Percentiles rank a stretch among this genome's conserved stretches.
Conservation (phyloP, 1,140 invertebrate genomes). For the Pachyrhynchus sulphureomaculatus region DNA sequence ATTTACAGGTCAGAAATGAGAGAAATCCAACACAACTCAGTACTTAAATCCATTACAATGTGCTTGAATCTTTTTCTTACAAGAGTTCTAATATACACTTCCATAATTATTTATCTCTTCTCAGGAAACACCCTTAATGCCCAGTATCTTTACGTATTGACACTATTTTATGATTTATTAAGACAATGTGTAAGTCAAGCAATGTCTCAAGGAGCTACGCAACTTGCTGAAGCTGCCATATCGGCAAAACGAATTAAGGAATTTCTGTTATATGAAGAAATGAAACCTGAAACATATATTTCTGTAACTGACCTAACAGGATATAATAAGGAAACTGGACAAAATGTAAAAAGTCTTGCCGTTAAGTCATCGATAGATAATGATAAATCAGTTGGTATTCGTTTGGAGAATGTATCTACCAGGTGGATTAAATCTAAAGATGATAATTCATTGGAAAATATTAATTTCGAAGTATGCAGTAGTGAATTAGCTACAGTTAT, state of each 20-base stretch:
- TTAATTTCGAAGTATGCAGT: conserved; percentile 55
- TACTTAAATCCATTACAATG: conserved; percentile 71
- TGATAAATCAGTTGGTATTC: conserved; percentile 47
- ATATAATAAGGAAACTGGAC: neutral
- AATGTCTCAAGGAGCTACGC: conserved; percentile 64
- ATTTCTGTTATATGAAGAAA: conserved; percentile 70
- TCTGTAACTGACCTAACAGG: neutral
- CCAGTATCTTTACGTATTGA: conserved; percentile 73
- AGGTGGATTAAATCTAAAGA: conserved; percentile 60
- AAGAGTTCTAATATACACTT: conserved; percentile 74
- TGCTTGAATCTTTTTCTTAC: conserved; percentile 72
- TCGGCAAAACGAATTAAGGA: conserved; percentile 67
- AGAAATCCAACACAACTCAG: conserved; percentile 37
- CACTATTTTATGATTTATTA: conserved; percentile 71
- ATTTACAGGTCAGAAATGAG: conserved; percentile 46
- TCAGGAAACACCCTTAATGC: conserved; percentile 67
- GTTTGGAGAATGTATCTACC: conserved; percentile 58
- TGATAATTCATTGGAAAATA: conserved; percentile 59
- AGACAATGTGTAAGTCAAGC: conserved; percentile 71
- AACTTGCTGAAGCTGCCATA: conserved; percentile 66
- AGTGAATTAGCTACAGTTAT: conserved; percentile 66
- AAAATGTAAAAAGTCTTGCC: neutral
- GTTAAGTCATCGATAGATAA: neutral
- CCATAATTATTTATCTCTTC: conserved; percentile 74
- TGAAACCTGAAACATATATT: conserved; percentile 10